Evolutionary conservation across 1,140 invertebrate species (phyloP).

Genomic region (Cherax quadricarinatus): DNA sequence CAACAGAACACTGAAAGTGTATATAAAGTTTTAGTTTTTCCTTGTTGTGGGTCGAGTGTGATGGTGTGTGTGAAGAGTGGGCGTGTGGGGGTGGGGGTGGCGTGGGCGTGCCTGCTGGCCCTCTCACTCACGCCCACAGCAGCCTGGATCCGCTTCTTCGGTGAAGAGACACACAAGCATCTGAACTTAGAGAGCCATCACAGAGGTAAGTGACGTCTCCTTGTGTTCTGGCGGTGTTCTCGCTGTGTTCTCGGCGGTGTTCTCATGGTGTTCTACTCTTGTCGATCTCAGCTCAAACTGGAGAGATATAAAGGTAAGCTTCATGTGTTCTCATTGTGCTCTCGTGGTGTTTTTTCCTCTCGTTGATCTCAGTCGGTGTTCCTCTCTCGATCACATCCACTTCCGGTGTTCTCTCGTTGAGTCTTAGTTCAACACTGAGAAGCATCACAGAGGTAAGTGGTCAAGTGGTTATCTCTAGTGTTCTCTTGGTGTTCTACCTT

Average conservation of each 20-base stretch:
- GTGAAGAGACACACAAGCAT: constrained; percentile 33
- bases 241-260: not conserved
- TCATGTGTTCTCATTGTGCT: not conserved
- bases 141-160: constrained; percentile 31
- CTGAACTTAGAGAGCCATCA: constrained; percentile 39
- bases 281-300: not conserved
- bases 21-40: too few species aligned
- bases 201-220: not conserved
- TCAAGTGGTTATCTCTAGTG: too few species aligned
- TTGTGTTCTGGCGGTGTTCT: not conserved
- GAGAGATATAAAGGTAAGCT: not conserved
- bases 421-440: too few species aligned
- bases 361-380: too few species aligned
- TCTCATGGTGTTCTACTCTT: not conserved
- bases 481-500: too few species aligned
- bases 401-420: too few species aligned
- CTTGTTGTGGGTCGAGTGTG: too few species aligned
- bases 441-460: too few species aligned
- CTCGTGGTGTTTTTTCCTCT: not conserved
- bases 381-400: too few species aligned
- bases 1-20: too few species aligned
- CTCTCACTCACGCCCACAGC: not conserved
- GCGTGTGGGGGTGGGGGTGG: not conserved
- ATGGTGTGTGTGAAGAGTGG: not conserved
- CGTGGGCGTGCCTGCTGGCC: not conserved